Evolutionary conservation across 2,888 invertebrate species (phyloP), one percentile per base, ranked within the genome.

Genomic region (Drosophila nr. perissopoda): DNA sequence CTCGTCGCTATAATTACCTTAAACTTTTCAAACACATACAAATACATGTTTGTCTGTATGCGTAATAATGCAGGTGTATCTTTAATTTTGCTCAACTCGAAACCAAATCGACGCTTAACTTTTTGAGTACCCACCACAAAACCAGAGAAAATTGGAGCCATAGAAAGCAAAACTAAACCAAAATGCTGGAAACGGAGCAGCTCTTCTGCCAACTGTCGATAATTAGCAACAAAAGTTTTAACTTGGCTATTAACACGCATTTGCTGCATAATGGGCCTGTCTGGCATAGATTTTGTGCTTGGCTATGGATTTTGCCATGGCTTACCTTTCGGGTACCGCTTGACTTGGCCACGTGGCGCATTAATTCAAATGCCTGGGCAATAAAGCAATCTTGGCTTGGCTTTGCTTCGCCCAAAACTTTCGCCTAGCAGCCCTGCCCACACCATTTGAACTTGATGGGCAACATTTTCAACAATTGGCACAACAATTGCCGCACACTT

Each of bases 191-290:
- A 57, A 31, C 65, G 42, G 45, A 66, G n/a, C 36, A 21, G 56
- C 38, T 61, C 66, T 70, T 33, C 45, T 31, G 65, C 80, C 84
- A 81, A 82, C 83, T 87, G 83, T 88, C 80, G 87, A 87, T 87
- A 87, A 87, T 88, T 88, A 88, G 87, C 83, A 76, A 69, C 67
- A 79, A 87, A 87, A 88, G 73, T 88, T 88, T 86, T 75, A 81
- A 74, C 78, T 83, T 76, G 78, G 70, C 79, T 75, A 83, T 88
- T 87, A 86, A 73, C 81, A 82, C 78, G 79, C 81, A 81, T 80
- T 76, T 80, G 82, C 73, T 86, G 82, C 83, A 86, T 85, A 87
- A 87, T 87, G 85, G 80, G 75, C 72, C 65, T 82, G 87, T 78
- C 83, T 83, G 74, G 76, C 72, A 71, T 79, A 75, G 83, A 77